Evolutionary conservation across 2,797 vertebrate genomes (phyloP).

Genomic region (Pangasius mekongensis): DNA sequence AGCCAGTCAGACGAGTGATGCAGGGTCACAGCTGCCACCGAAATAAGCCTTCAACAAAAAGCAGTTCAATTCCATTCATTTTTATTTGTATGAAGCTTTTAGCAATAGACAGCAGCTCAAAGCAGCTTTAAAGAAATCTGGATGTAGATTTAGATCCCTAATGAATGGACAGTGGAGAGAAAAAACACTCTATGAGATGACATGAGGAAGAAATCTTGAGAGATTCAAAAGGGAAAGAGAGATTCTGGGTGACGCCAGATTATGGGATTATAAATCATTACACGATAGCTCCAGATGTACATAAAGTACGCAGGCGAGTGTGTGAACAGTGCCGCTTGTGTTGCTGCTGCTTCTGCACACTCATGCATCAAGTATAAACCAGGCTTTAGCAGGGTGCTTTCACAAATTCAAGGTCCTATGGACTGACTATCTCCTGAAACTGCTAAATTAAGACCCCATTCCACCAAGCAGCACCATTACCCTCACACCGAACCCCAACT

Average conservation of each 20-base stretch:
- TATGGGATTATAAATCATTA: neutral
- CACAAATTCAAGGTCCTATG: neutral
- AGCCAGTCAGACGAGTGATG: neutral
- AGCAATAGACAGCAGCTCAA: neutral
- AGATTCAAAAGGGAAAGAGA: neutral
- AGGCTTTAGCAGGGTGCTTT: neutral
- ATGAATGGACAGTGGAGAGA: neutral
- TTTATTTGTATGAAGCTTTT: neutral
- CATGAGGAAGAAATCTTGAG: neutral
- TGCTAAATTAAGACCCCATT: neutral
- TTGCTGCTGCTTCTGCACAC: neutral
- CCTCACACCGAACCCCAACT: neutral
- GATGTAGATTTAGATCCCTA: neutral
- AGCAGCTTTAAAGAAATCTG: neutral
- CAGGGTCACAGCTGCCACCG: neutral
- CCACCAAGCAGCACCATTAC: neutral
- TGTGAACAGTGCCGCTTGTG: neutral
- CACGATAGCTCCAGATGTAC: neutral
- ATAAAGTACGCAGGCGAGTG: neutral
- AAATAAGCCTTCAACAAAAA: neutral
- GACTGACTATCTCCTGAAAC: neutral
- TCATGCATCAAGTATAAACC: neutral
- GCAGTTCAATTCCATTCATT: neutral
- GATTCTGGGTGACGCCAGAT: neutral
- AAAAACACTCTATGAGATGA: neutral